Evolutionary conservation across 2,888 invertebrate genomes (phyloP), one percentile per base, ranked within the genome.

Genomic region (Drosophila anomelani): DNA sequence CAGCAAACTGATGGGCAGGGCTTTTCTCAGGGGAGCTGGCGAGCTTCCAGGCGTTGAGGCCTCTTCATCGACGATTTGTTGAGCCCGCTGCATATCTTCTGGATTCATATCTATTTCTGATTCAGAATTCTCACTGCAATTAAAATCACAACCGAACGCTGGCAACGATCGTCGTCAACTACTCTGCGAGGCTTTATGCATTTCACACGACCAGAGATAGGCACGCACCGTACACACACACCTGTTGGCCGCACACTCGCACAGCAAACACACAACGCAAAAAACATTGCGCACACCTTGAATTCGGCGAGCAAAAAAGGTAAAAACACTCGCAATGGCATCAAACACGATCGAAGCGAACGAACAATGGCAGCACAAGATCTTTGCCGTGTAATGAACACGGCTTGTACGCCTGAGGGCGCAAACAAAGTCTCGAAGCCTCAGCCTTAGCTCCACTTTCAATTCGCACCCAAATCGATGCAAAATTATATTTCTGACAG

Each of bases 141-240:
- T 61, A 66, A 60, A 62, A 39, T 44, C 81, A 79, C 88, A 88
- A 86, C 84, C 86, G 81, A 32, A 54, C 81, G 55, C 79, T 79
- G 70, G 58, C 64, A 83, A 59, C 39, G 86, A 57, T 80, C 61
- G 71, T 39, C 77, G 73, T 63, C 54, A 64, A 85, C 84, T 85
- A 83, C 73, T 53, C 36, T 70, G 60, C 75, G 69, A 79, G 84
- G 80, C 83, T 86, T 86, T 81, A 86, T 85, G 84, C 86, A 85
- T 70, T 88, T 86, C 86, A 76, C 85, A 88, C 81, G 68, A 83
- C 84, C 70, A 83, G 88, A 85, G 88, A 85, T 85, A 83, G 79
- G 84, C 84, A 85, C 88, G 84, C 88, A 76, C 63, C 51, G 46
- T 53, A 49, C 51, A 15, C 13, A 20, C 49, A 49, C 82, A 85